These are phyloP conservation scores for Platanista minor DNA, from an alignment of 2,113 vertebrate species.

Conservation along the genomic window DNA sequence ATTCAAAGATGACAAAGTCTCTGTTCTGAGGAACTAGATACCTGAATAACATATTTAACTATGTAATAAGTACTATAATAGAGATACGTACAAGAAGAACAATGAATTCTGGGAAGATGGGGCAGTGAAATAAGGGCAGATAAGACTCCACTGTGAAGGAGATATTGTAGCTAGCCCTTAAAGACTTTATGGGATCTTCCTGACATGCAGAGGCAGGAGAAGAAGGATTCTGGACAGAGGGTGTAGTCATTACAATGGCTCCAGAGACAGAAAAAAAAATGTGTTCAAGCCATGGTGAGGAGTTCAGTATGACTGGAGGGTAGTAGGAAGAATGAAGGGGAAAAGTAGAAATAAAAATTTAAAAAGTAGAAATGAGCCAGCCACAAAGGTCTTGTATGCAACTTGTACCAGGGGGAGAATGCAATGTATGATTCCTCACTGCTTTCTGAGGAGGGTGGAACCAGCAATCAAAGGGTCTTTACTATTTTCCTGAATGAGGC, in stretches of 20 bases:
- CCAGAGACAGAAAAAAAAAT: background rate
- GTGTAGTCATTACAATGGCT: background rate
- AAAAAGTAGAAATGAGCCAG: background rate
- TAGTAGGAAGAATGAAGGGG: background rate
- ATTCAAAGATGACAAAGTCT: background rate
- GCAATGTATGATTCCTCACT: background rate
- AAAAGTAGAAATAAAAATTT: background rate
- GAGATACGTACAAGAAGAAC: background rate
- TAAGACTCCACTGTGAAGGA: background rate
- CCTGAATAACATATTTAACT: background rate
- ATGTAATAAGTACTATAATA: background rate
- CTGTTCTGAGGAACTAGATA: background rate
- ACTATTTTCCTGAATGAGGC: background rate
- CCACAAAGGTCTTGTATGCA: background rate
- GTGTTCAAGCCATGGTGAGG: background rate
- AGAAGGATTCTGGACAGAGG: background rate
- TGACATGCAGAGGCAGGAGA: background rate
- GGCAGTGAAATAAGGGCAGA: background rate
- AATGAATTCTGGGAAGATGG: background rate
- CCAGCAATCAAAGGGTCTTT: background rate
- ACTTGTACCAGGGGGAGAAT: background rate
- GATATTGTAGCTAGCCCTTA: background rate
- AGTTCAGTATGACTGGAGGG: background rate
- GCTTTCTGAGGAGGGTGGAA: background rate
- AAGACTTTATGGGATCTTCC: background rate